phyloP scores from a whole-genome alignment of 2,113 vertebrate genomes.

The Triplophysa rosa region DNA sequence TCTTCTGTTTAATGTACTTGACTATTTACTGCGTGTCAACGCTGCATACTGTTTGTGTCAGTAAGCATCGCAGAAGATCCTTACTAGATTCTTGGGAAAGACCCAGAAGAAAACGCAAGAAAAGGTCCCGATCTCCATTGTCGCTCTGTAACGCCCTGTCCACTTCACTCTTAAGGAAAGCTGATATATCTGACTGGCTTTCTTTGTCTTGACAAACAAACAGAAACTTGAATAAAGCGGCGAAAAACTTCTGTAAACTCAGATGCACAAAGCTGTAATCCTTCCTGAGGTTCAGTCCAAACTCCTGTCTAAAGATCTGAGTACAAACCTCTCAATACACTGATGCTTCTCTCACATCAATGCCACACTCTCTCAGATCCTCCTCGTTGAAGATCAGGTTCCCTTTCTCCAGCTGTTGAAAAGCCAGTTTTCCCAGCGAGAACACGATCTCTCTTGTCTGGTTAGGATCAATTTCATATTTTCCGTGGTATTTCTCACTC shows the following conservation, averaged over 20 bases:
- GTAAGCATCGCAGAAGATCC: not conserved
- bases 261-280: slow-evolving; percentile 6
- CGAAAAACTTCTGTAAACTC: slow-evolving; percentile 6
- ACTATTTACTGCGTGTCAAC: not conserved
- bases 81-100: slow-evolving; percentile 2
- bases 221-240: not conserved
- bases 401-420: too few relatives aligned
- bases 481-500: too few relatives aligned
- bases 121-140: too few relatives aligned
- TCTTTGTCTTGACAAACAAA: not conserved
- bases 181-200: too few relatives aligned
- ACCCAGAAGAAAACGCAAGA: not conserved
- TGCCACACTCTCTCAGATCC: too few relatives aligned
- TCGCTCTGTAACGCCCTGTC: slow-evolving; percentile 13
- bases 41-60: not conserved
- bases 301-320: slow-evolving; percentile 18
- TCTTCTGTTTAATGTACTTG: not conserved
- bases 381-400: too few relatives aligned
- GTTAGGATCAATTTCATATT: too few relatives aligned
- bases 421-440: too few relatives aligned
- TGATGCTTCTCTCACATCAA: not conserved
- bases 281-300: not conserved
- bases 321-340: not conserved
- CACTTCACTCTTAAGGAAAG: not conserved
- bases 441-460: too few relatives aligned